Conservation (phyloP, 1,140 invertebrate species). For the Rhopalosiphum maidis region DNA sequence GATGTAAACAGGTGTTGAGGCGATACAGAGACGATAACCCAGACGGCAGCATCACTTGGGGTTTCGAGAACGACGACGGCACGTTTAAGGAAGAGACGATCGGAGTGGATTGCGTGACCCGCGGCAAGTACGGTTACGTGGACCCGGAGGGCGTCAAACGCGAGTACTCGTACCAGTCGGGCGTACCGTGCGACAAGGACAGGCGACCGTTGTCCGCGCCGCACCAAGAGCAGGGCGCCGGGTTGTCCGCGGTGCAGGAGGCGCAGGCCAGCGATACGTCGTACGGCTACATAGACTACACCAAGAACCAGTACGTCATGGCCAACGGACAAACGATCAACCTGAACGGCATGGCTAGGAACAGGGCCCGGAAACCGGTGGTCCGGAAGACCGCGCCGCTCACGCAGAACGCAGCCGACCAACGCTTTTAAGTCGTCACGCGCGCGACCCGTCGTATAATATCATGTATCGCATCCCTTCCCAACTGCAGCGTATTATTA, state of each 20-base stretch:
- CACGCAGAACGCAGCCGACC: neutral
- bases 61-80: conserved; percentile 83
- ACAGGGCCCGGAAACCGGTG: conserved; percentile 71
- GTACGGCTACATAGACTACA: conserved; percentile 72
- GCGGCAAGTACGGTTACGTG: conserved; percentile 82
- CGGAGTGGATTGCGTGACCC: conserved; percentile 78
- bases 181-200: conserved; percentile 71
- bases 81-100: conserved; percentile 82
- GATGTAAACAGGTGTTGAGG: conserved; percentile 63
- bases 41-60: conserved; percentile 85
- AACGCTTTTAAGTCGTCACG: neutral
- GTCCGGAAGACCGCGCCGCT: conserved; percentile 44
- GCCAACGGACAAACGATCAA: conserved; percentile 75
- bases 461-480: neutral
- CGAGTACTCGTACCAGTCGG: conserved; percentile 76
- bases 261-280: conserved; percentile 63
- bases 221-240: neutral
- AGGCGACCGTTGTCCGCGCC: conserved; percentile 62
- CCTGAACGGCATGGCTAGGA: conserved; percentile 73
- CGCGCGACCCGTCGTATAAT: neutral
- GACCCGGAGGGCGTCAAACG: conserved; percentile 79
- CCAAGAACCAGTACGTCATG: conserved; percentile 73
- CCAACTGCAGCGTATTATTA: neutral
- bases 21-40: conserved; percentile 78
- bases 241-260: conserved; percentile 42